Conservation (phyloP, 2,797 vertebrate species). For the Pangasius mekongensis region DNA sequence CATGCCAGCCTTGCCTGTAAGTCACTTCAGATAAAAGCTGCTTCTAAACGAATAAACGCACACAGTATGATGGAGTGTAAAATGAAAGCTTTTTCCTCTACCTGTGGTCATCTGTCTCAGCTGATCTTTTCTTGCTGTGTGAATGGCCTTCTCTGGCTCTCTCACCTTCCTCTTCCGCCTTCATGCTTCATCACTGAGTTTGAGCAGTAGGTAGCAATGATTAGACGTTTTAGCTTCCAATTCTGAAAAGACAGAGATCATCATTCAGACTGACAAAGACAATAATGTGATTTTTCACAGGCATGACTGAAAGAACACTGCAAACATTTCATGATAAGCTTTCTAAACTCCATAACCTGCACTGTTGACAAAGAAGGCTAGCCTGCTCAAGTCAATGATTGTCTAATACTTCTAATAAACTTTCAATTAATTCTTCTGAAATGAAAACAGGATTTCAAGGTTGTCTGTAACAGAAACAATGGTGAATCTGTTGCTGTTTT, state of each 20-base stretch:
- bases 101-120: slow-evolving; percentile 17
- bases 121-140: slow-evolving; percentile 37
- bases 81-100: neutral
- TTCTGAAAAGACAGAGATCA: neutral
- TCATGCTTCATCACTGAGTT: slow-evolving; percentile 47
- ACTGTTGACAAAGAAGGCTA: neutral
- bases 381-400: neutral
- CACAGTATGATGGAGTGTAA: neutral
- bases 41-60: neutral
- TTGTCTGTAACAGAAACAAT: neutral
- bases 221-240: neutral
- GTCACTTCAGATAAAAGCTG: neutral
- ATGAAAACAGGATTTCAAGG: too few relatives aligned
- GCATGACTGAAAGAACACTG: neutral
- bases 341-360: neutral
- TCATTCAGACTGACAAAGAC: neutral
- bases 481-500: neutral
- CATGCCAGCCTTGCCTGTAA: neutral
- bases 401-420: neutral
- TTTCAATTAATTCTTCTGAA: neutral
- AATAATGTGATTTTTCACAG: neutral
- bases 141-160: slow-evolving; percentile 2
- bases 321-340: neutral
- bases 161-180: slow-evolving; percentile 29
- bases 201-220: neutral